phyloP scores from a whole-genome alignment of 1,140 invertebrate genomes.

The Saccostrea echinata region DNA sequence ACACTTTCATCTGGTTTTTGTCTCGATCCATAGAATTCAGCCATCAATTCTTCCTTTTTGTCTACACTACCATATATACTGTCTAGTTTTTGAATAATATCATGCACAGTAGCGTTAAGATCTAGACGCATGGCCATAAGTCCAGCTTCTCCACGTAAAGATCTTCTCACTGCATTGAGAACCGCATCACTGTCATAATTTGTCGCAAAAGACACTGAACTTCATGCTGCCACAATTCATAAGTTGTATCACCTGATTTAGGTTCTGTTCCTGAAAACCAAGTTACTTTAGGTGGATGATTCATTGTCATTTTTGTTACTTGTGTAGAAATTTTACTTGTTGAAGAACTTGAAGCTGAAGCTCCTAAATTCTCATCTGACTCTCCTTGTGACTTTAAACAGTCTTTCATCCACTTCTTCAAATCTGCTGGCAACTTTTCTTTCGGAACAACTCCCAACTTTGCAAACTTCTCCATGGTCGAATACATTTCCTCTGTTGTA shows the following conservation, averaged over 20 bases:
- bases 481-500: no score
- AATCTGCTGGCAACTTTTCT: neutral
- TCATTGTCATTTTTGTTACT: slow-evolving; percentile 11
- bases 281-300: neutral
- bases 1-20: no score
- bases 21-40: no score
- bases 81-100: neutral
- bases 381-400: slow-evolving; percentile 18
- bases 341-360: neutral
- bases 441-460: neutral
- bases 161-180: slow-evolving; percentile 41
- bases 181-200: slow-evolving; percentile 32
- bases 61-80: no score
- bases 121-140: slow-evolving; percentile 11
- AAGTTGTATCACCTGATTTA: slow-evolving; percentile 13
- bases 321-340: neutral
- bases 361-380: neutral
- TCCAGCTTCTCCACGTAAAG: slow-evolving; percentile 14
- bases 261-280: slow-evolving; percentile 42
- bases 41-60: no score
- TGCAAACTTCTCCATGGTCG: neutral
- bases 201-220: slow-evolving; percentile 32
- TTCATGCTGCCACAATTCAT: slow-evolving; percentile 33
- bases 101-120: slow-evolving; percentile 6
- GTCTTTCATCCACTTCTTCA: neutral